phyloP scores from a whole-genome alignment of 2,113 vertebrate species.

The Saguinus midas region DNA sequence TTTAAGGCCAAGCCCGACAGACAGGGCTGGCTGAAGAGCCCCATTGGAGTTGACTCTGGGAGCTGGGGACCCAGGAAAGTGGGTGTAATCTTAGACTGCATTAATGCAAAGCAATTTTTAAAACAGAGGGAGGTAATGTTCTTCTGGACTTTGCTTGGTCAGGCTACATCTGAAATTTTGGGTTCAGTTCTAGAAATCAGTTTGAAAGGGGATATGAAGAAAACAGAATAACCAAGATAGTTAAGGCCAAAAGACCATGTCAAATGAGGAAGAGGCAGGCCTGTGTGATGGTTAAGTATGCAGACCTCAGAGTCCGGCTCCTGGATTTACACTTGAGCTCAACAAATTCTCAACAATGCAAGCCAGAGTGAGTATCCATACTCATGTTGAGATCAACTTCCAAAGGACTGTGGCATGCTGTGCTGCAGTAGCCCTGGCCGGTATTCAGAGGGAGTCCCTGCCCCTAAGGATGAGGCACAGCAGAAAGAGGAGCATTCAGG shows the following conservation, averaged over 20 bases:
- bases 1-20: background rate
- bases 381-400: background rate
- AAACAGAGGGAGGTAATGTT: background rate
- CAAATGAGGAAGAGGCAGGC: background rate
- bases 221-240: background rate
- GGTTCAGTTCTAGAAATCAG: background rate
- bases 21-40: background rate
- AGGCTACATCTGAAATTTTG: background rate
- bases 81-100: rapidly evolving
- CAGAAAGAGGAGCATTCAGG: background rate
- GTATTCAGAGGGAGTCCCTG: background rate
- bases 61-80: background rate
- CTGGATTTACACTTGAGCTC: background rate
- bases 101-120: background rate
- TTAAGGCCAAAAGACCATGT: background rate
- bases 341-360: background rate
- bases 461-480: background rate
- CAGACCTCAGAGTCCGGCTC: background rate
- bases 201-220: background rate
- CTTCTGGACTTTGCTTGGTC: background rate
- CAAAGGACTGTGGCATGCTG: background rate
- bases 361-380: background rate
- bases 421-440: background rate
- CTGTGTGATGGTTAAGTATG: background rate
- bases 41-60: background rate